Evolutionary conservation across 2,888 invertebrate genomes (phyloP), one percentile per base, ranked within the genome.

Genomic region (Pantelozetes paolii): DNA sequence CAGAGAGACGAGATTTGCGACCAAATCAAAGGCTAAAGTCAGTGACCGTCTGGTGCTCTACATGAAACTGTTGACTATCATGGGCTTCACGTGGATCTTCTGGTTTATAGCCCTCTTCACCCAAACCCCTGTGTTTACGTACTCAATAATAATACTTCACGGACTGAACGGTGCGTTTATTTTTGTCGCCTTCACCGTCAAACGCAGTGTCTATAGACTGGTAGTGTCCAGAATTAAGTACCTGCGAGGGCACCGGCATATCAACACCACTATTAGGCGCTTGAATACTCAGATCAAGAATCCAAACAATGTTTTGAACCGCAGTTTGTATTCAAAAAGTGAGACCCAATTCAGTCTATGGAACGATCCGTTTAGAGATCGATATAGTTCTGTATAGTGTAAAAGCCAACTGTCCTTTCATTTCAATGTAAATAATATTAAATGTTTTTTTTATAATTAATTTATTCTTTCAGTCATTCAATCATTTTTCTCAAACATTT

Each of bases 21-120:
- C 64, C n/a, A 32, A 36, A 62, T 62, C 62, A 2, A 64, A 64
- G 40, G 62, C 62, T 18, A 62, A 62, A 30, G 54, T 54, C 26
- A 54, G 18, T 26, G 30, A 30, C 11, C 32, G 32, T 18, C 64
- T 64, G 32, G 36, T 72, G 18, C 75, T 83, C 26, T 82, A 83
- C 76, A 76, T 80, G 23, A 82, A 82, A 73, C 77, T 84, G 36
- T 82, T 82, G 0, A 76, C 82, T 3, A 81, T 84, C 9, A 83
- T 84, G 83, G 84, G 84, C 0, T 77, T 84, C 13, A 82, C 84
- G 0, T 85, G 84, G 84, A 78, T 82, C 3, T 81, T 82, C 30
- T 84, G 83, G 1, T 82, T 84, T 77, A 71, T 83, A 2, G 83
- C 84, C 0, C 80, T 80, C 2, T 79, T 82, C 11, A 76, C 80